These are phyloP conservation scores for Sapayoa aenigma DNA, from an alignment of 2,113 vertebrate genomes.

Conservation along the genomic window DNA sequence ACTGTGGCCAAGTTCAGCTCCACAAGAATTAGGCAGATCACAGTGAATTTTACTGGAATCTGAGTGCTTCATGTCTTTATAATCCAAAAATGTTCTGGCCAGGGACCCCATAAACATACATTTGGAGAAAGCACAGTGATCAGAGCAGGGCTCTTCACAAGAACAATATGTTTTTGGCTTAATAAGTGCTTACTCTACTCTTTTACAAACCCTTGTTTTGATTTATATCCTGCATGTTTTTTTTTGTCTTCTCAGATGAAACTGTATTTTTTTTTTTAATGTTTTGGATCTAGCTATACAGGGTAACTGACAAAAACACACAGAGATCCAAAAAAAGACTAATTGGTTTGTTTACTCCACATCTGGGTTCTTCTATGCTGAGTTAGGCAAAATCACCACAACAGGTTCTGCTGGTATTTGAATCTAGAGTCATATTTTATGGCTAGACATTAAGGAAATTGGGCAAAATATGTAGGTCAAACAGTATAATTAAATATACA, in stretches of 20 bases:
- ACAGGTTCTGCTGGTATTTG: not conserved
- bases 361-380: not conserved
- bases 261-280: not conserved
- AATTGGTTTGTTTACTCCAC: slow-evolving; percentile 18
- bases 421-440: not conserved
- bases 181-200: not conserved
- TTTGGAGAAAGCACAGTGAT: not conserved
- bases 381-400: not conserved
- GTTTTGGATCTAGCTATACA: not conserved
- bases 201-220: slow-evolving; percentile 11
- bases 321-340: not conserved
- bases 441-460: not conserved
- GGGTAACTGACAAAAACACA: not conserved
- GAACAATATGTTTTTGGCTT: slow-evolving; percentile 46
- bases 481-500: slow-evolving; percentile 31
- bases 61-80: not conserved
- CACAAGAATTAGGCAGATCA: not conserved
- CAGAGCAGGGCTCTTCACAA: slow-evolving; percentile 2
- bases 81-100: not conserved
- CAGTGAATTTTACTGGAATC: not conserved
- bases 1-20: not conserved
- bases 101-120: not conserved
- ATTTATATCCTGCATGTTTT: not conserved
- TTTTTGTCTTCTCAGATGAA: slow-evolving; percentile 32
- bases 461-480: slow-evolving; percentile 11